Evolutionary conservation across 1,140 invertebrate genomes (phyloP).

Genomic region (Trichonephila clavipes): DNA sequence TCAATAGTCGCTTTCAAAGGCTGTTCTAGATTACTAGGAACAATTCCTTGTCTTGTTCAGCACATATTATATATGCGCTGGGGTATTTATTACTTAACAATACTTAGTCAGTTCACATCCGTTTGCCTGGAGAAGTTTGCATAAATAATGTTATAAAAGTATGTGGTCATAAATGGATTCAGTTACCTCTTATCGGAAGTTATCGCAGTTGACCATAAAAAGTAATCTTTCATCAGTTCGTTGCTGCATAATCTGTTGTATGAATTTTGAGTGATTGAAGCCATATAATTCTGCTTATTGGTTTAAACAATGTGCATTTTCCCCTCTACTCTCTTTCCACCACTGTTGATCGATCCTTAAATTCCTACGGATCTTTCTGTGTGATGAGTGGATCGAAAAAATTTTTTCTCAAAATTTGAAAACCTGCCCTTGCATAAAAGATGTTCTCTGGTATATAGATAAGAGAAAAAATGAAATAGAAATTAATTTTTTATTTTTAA

Average conservation of each 20-base stretch:
- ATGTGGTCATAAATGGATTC: not conserved
- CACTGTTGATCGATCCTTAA: too few species aligned
- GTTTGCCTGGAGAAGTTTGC: not conserved
- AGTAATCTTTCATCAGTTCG: not conserved
- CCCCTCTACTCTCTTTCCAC: too few species aligned
- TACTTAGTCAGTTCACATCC: not conserved
- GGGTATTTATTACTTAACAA: not conserved
- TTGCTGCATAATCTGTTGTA: not conserved
- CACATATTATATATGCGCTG: not conserved
- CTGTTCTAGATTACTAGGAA: not conserved
- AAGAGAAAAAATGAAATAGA: too few species aligned
- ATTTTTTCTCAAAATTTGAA: too few species aligned
- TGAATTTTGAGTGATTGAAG: not conserved
- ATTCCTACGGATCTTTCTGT: too few species aligned
- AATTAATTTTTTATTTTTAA: too few species aligned
- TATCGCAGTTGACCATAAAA: not conserved
- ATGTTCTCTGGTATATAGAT: too few species aligned
- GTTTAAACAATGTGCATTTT: too few species aligned
- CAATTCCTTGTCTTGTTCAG: not conserved
- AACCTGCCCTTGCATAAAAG: too few species aligned
- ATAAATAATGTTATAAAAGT: not conserved
- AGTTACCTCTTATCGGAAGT: not conserved
- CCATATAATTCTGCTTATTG: not conserved
- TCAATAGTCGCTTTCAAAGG: slow-evolving; percentile 25
- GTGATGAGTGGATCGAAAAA: too few species aligned